Base-by-base conservation (phyloP, 2,113 vertebrate species). In the Eira barbara region DNA sequence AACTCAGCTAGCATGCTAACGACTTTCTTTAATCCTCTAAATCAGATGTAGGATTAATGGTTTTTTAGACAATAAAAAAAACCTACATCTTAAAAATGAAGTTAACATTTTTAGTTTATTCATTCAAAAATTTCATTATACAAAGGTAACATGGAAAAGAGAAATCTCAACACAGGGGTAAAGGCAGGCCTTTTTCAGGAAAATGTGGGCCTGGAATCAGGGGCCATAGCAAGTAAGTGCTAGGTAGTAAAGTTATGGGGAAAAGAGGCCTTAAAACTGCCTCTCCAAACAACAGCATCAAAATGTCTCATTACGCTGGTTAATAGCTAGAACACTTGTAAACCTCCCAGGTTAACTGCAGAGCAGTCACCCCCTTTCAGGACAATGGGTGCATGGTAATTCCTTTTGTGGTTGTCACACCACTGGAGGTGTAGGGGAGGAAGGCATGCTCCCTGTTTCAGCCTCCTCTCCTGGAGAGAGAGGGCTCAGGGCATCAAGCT, bases 101-200 rank as follows among this genome's bases (percentile, higher is more conserved):
- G 81, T 10, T 63, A 76, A 85, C 42, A 86, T 45, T 52, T 91
- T 45, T 34, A 59, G 67, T 94, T 96, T 97, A 87, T 96, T 96
- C 27, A 84, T 74, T 74, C 65, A 94, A 76, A 65, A 13, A 34
- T 20, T 86, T 89, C 23, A 83, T 74, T 85, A 74, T 27, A 86
- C 17, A 97, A 94, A 94, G 12, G 4, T 47, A 96, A 95, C 88
- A 76, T 52, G 45, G 15, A 69, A 97, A 89, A 84, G 6, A 13
- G 18, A 93, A 95, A 61, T 86, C n/a, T 90, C 85, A 93, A 45
- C 63, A 85, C 27, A 21, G 65, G 45, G 34, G 39, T 86, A 82
- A 96, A 78, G 4, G 21, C n/a, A 95, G 45, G 42, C 25, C 39
- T 25, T 65, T 52, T 23, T 57, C 10, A 61, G 55, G 61, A 47